These are phyloP conservation scores for Leptobrachium ailaonicum DNA, from an alignment of 2,113 vertebrate species.

Conservation along the genomic window DNA sequence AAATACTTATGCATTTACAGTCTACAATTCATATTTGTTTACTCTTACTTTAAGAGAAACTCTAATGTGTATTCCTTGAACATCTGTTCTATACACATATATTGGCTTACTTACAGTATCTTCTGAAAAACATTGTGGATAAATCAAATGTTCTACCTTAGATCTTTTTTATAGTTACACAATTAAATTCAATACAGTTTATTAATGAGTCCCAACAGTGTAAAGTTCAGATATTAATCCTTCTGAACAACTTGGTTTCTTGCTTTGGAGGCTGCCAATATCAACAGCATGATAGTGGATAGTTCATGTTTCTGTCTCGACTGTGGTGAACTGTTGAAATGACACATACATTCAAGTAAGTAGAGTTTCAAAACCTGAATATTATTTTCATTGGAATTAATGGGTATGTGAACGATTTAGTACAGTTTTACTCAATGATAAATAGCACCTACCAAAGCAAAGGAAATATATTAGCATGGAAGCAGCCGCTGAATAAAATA, in stretches of 20 bases:
- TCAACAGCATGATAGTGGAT: constrained; percentile 62
- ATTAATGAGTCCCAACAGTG: constrained; percentile 66
- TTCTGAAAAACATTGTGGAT: constrained; percentile 17
- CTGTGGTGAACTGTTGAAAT: constrained; percentile 66
- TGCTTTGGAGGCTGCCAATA: constrained; percentile 60
- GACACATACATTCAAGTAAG: constrained; percentile 56
- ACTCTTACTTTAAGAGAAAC: too few species aligned
- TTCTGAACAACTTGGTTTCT: constrained; percentile 67
- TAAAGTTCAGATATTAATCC: constrained; percentile 82
- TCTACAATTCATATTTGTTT: too few species aligned
- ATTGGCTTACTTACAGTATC: neutral
- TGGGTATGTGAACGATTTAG: neutral
- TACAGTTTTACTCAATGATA: neutral
- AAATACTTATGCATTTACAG: too few species aligned
- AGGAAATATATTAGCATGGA: too few species aligned
- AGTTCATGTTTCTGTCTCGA: constrained; percentile 70
- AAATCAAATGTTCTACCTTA: constrained; percentile 23
- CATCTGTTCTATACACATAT: constrained; percentile 9
- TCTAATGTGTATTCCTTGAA: too few species aligned
- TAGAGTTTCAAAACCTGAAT: constrained; percentile 46
- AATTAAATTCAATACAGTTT: constrained; percentile 62
- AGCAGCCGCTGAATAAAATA: neutral
- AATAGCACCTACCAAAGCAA: neutral
- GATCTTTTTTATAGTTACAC: constrained; percentile 46
- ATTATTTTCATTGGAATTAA: constrained; percentile 17